These are phyloP conservation scores for Trichonephila inaurata DNA, from an alignment of 1,140 invertebrate genomes.

Conservation along the genomic window DNA sequence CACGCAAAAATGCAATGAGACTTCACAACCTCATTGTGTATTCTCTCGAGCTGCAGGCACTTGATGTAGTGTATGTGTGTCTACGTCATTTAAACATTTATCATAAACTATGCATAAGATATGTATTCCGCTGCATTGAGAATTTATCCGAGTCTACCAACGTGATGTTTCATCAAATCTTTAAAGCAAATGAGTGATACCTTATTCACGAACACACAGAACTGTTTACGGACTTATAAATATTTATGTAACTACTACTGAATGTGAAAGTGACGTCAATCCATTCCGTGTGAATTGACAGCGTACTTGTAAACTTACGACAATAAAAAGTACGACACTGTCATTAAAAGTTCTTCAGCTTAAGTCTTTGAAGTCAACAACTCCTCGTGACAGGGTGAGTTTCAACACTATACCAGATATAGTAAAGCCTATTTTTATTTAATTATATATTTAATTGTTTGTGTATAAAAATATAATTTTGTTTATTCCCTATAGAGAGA, in stretches of 20 bases:
- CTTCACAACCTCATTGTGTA: no score
- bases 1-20: no score
- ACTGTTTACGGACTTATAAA: background rate
- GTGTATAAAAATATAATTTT: background rate
- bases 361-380: background rate
- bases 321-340: background rate
- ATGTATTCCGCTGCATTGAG: background rate
- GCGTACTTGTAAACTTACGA: background rate
- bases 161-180: slow-evolving; percentile 22
- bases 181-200: background rate
- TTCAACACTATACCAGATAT: background rate
- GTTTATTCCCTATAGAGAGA: background rate
- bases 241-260: slow-evolving; percentile 19
- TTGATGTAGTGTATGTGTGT: no score
- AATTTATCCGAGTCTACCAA: background rate
- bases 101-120: background rate
- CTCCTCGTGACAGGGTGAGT: background rate
- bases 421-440: background rate
- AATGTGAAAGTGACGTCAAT: background rate
- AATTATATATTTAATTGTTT: background rate
- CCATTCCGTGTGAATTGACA: background rate
- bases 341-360: background rate
- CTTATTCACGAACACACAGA: background rate
- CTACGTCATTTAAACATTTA: background rate
- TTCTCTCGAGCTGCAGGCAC: no score